Base-by-base conservation (phyloP, 2,797 vertebrate genomes). In the Leptodon cayanensis region DNA sequence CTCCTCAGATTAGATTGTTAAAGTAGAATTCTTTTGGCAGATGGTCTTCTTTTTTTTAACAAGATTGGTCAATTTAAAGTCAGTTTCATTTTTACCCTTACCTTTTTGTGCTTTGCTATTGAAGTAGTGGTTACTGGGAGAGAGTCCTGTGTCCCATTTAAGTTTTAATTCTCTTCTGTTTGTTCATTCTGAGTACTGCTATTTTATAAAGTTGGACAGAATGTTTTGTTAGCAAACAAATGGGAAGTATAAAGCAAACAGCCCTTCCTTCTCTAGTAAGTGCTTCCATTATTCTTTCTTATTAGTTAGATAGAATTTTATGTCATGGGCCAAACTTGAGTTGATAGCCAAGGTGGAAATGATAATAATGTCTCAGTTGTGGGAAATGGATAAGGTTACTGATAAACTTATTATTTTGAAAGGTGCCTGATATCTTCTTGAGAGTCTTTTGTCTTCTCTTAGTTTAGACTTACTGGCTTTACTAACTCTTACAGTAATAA, bases 151-250 rank as follows among this genome's bases (percentile, higher is more conserved):
- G 52, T 73, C 26, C 40, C 26, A 22, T 63, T 82, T 67, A 69
- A 63, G 33, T 70, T 93, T 93, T 77, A 85, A 44, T 95, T 84
- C 29, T 72, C 93, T 95, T 94, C 47, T 82, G 44, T 95, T 94
- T 94, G 62, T 86, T 82, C 78, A 17, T 89, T 94, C 58, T 59
- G 39, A 84, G 72, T 88, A 55, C 37, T 89, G 54, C 81, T 95
- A 57, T 90, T 87, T 87, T 90, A 84, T 59, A 5, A 96, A 94
- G 88, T 87, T 73, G 86, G 77, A 29, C 66, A 81, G 66, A 95
- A 62, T 96, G 85, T 96, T 97, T 91, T 97, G 90, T 93, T 91
- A 93, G 67, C 78, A 93, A 95, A 93, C 72, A 96, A 94, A 90
- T 90, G 73, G 37, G 50, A 96, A 96, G 66, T 89, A 90, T 49